These are phyloP conservation scores for Amphilophus citrinellus DNA, from an alignment of 2,113 vertebrate species.

Conservation along the genomic window DNA sequence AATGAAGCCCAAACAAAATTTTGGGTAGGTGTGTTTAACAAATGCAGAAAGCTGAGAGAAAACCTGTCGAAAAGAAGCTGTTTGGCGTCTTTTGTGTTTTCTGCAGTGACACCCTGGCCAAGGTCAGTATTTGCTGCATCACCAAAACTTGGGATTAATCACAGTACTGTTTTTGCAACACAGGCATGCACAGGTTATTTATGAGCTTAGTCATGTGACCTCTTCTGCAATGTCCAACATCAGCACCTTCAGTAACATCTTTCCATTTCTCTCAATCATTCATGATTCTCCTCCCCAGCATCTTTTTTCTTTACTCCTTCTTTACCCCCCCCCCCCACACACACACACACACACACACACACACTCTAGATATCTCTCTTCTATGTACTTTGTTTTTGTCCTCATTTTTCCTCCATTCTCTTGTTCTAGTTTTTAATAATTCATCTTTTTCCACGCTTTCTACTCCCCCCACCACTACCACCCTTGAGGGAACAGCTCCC, in stretches of 20 bases:
- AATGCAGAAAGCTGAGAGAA: background rate
- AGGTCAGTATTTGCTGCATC: slow-evolving; percentile 70
- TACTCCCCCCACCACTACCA: slow-evolving; percentile 27
- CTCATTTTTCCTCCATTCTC: slow-evolving; percentile 47
- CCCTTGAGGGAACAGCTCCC: slow-evolving; percentile 56
- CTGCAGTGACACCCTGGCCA: slow-evolving; percentile 37
- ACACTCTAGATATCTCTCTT: background rate
- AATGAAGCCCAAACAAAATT: background rate
- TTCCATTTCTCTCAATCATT: slow-evolving; percentile 34
- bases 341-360: no score
- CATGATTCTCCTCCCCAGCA: background rate
- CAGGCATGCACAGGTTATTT: slow-evolving; percentile 77
- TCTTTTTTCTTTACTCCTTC: background rate
- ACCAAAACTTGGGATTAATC: slow-evolving; percentile 66
- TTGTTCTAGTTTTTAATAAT: slow-evolving; percentile 78
- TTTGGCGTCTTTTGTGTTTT: slow-evolving; percentile 26
- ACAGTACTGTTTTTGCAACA: slow-evolving; percentile 39
- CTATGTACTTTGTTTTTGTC: slow-evolving; percentile 24
- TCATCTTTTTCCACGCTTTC: slow-evolving; percentile 51
- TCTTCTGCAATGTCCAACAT: slow-evolving; percentile 52
- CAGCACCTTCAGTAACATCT: slow-evolving; percentile 62
- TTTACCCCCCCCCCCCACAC: background rate
- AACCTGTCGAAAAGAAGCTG: slow-evolving; percentile 19
- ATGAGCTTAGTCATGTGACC: slow-evolving; percentile 65
- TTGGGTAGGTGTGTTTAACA: slow-evolving; percentile 23